Conservation (phyloP, 2,113 vertebrate genomes). For the Hypomesus transpacificus region DNA sequence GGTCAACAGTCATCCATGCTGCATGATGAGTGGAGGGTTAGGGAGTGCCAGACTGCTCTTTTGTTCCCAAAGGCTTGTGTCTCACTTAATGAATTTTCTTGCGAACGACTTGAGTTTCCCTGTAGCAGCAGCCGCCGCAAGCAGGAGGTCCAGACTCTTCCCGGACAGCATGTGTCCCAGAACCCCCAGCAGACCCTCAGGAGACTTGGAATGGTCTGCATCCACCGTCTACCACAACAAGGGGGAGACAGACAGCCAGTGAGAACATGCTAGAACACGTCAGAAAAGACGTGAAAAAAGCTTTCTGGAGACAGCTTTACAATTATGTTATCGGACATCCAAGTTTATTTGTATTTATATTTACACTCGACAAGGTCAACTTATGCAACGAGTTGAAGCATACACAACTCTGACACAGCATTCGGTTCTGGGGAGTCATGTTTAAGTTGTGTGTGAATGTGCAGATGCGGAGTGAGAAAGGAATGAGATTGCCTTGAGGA, state of each 20-base stretch:
- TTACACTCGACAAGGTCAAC: too few relatives aligned
- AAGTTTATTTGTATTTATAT: too few relatives aligned
- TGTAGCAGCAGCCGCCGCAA: slow-evolving; percentile 92
- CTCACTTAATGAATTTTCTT: slow-evolving; percentile 96
- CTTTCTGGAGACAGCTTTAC: neutral
- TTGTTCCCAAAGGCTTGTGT: too few relatives aligned
- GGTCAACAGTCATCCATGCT: too few relatives aligned
- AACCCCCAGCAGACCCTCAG: slow-evolving; percentile 90
- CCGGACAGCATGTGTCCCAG: slow-evolving; percentile 97
- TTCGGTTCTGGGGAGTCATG: too few relatives aligned
- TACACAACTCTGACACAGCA: neutral
- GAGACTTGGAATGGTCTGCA: slow-evolving; percentile 96
- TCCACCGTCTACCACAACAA: slow-evolving; percentile 83
- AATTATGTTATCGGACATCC: neutral
- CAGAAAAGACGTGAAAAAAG: neutral
- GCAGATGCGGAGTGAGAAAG: too few relatives aligned
- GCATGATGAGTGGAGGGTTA: too few relatives aligned
- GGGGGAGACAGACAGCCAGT: neutral
- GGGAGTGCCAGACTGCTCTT: too few relatives aligned
- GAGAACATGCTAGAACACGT: neutral
- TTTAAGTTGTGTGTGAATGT: neutral
- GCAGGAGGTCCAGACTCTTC: slow-evolving; percentile 90
- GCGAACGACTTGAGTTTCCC: slow-evolving; percentile 96
- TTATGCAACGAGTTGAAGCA: too few relatives aligned
- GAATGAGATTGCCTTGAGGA: slow-evolving; percentile 81